Evolutionary conservation across 92 coral and sea anemone species (phyloP).

Genomic region (Zoanthus solanderi): DNA sequence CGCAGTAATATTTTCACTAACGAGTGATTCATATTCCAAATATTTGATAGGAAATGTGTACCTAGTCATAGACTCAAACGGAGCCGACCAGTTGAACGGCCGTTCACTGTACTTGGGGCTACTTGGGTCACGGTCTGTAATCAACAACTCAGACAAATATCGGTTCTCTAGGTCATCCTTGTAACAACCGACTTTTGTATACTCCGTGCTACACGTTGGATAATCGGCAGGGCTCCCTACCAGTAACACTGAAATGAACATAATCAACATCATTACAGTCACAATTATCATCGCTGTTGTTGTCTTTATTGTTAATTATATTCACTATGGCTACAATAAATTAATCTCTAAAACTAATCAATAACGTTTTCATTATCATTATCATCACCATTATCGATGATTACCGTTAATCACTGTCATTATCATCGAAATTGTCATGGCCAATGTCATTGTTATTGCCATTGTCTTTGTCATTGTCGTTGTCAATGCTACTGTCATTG

Average conservation of each 20-base stretch:
- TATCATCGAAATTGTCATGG: too few species aligned
- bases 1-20: background rate
- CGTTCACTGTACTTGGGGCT: conserved; percentile 35
- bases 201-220: conserved; percentile 53
- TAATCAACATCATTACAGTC: too few species aligned
- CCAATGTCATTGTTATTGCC: too few species aligned
- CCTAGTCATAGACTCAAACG: conserved; percentile 71
- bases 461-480: too few species aligned
- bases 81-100: conserved; percentile 68
- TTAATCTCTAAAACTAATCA: too few species aligned
- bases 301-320: too few species aligned
- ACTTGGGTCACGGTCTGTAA: conserved; percentile 69
- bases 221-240: conserved; percentile 31
- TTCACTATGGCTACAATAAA: too few species aligned
- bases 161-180: conserved; percentile 53
- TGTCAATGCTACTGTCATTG: too few species aligned
- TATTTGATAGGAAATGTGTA: background rate
- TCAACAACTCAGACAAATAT: conserved; percentile 60
- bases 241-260: background rate
- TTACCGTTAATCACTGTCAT: too few species aligned
- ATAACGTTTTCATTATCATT: too few species aligned
- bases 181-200: conserved; percentile 78
- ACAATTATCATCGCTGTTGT: too few species aligned
- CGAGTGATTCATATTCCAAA: background rate
- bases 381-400: too few species aligned